These are phyloP conservation scores for Bombus polaris DNA, from an alignment of 1,140 invertebrate genomes.

Conservation along the genomic window DNA sequence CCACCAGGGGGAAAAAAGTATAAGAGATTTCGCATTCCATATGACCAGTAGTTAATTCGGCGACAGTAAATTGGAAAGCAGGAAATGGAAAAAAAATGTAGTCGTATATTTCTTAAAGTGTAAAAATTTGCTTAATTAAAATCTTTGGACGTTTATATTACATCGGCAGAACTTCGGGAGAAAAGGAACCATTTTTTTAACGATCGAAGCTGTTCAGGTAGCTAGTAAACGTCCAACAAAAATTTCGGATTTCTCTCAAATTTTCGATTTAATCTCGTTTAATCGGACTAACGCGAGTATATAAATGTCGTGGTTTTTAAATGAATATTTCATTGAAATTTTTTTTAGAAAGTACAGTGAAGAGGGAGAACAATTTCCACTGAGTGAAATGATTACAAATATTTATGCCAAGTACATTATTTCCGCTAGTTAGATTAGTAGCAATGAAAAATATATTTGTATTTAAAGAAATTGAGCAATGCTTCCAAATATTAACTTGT, in stretches of 20 bases:
- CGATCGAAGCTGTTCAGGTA: not conserved
- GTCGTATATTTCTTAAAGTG: not conserved
- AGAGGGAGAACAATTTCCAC: too few species aligned
- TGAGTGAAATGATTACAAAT: too few species aligned
- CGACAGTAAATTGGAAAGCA: not conserved
- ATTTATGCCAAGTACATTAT: too few species aligned
- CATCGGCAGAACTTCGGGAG: not conserved
- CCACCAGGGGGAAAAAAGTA: not conserved
- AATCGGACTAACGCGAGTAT: not conserved
- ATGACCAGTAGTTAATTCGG: not conserved
- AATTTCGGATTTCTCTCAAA: not conserved
- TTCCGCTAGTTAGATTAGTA: too few species aligned
- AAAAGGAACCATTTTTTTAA: not conserved
- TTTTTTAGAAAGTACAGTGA: not conserved
- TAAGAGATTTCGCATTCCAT: not conserved
- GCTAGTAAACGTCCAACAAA: not conserved
- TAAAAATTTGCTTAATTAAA: constrained; percentile 30
- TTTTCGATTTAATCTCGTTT: not conserved
- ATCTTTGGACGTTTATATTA: not conserved
- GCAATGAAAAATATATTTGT: too few species aligned
- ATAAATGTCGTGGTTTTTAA: not conserved
- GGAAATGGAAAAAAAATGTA: not conserved
- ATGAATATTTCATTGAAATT: not conserved
- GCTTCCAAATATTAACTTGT: too few species aligned
- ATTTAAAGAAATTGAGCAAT: too few species aligned